phyloP scores from a whole-genome alignment of 2,797 vertebrate species.

The Microchirus variegatus region DNA sequence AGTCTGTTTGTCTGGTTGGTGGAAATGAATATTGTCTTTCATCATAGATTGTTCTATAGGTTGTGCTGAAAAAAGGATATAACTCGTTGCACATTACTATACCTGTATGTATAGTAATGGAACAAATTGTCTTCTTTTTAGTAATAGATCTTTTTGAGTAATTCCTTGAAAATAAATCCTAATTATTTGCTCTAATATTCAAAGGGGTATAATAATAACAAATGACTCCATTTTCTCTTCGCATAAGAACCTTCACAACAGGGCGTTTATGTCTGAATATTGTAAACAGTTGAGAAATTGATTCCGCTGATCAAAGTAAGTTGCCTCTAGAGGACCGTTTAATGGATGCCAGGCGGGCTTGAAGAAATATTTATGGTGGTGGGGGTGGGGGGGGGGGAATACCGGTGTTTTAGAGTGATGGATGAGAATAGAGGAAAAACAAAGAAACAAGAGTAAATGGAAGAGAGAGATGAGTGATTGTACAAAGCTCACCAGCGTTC shows the following conservation, averaged over 20 bases:
- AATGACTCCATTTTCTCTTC: too few species aligned
- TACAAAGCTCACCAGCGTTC: conserved; percentile 4
- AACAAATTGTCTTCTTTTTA: too few species aligned
- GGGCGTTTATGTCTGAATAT: conserved; percentile 33
- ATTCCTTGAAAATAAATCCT: too few species aligned
- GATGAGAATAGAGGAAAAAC: conserved; percentile 5
- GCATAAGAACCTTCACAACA: background rate
- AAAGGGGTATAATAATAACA: too few species aligned
- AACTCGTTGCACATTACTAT: too few species aligned
- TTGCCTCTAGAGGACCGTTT: conserved; percentile 19
- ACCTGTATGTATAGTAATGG: too few species aligned
- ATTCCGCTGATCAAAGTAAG: conserved; percentile 55
- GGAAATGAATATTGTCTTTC: too few species aligned
- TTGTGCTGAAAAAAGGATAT: too few species aligned
- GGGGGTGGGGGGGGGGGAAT: conserved; percentile 4
- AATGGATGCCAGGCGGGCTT: conserved; percentile 28
- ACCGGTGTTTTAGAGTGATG: conserved; percentile 8
- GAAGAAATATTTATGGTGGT: conserved; percentile 31
- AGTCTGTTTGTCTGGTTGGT: too few species aligned
- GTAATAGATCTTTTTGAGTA: too few species aligned
- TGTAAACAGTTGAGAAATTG: conserved; percentile 43
- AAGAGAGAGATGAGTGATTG: conserved; percentile 25
- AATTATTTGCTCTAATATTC: too few species aligned
- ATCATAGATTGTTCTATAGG: too few species aligned
- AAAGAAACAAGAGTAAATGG: conserved; percentile 9